A percentile compares a stretch with the other conserved stretches of the same genome.
phyloP scores from a whole-genome alignment of 2,888 invertebrate genomes.

The Acronicta alni region DNA sequence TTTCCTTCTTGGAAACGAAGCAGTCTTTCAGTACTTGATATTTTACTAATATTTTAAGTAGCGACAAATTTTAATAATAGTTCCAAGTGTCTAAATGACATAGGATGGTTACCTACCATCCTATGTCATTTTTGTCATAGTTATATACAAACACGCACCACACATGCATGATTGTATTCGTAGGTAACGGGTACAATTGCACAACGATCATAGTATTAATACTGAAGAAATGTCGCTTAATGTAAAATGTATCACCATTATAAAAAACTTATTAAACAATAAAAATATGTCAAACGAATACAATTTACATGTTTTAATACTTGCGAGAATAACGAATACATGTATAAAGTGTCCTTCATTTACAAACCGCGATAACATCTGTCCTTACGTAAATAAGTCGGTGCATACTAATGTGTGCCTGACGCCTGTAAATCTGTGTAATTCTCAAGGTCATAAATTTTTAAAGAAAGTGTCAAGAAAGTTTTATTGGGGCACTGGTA shows the following conservation, averaged over 20 bases:
- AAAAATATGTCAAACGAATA: conserved; percentile 30
- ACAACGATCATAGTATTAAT: too few species aligned
- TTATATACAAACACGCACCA: too few species aligned
- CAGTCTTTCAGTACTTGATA: conserved; percentile 6
- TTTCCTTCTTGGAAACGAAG: conserved; percentile 21
- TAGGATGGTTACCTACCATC: too few species aligned
- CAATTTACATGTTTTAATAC: conserved; percentile 33
- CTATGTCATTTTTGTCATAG: too few species aligned
- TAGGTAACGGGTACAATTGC: too few species aligned
- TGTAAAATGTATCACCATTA: background rate
- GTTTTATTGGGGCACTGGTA: conserved; percentile 49
- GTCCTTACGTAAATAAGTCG: conserved; percentile 38
- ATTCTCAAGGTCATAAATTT: conserved; percentile 37
- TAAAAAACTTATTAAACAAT: conserved; percentile 9
- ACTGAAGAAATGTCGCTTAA: too few species aligned
- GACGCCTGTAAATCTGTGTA: conserved; percentile 44
- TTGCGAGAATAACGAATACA: conserved; percentile 15
- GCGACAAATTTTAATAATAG: too few species aligned
- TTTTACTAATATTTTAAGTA: conserved; percentile 17
- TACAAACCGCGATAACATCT: conserved; percentile 46
- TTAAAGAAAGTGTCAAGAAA: conserved; percentile 51
- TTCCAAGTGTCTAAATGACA: too few species aligned
- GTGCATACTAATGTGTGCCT: conserved; percentile 41
- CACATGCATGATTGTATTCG: too few species aligned
- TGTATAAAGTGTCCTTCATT: conserved; percentile 31